These are phyloP conservation scores for Thymelicus acteon DNA, from an alignment of 2,888 invertebrate species.

Conservation along the genomic window DNA sequence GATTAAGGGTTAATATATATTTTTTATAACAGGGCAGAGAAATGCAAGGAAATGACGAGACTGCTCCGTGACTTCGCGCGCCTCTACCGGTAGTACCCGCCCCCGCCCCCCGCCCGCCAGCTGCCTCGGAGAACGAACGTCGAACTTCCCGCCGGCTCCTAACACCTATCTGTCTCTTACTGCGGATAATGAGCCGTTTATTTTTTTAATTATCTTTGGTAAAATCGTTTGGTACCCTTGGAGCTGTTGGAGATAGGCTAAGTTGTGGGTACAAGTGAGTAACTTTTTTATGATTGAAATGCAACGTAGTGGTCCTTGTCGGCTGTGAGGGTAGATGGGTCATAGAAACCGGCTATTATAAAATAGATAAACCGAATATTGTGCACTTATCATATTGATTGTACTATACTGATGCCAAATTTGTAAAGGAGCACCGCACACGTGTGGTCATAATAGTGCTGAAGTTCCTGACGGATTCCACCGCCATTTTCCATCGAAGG, in stretches of 20 bases:
- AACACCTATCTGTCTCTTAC: too few species aligned
- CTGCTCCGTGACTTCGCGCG: slow-evolving; percentile 93
- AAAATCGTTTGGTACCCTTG: too few species aligned
- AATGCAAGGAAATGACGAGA: slow-evolving; percentile 90
- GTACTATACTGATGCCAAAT: slow-evolving; percentile 36
- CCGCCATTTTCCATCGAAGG: background rate
- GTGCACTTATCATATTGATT: slow-evolving; percentile 30
- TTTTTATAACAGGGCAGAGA: slow-evolving; percentile 87
- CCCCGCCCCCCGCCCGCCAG: background rate
- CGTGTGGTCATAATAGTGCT: background rate
- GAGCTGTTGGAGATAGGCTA: too few species aligned
- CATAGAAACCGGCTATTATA: slow-evolving; percentile 1
- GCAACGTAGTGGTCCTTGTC: background rate
- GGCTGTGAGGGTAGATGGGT: background rate
- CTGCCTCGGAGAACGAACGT: too few species aligned
- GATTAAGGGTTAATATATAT: slow-evolving; percentile 2
- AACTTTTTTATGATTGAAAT: background rate
- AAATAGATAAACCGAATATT: background rate
- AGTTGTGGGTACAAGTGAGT: too few species aligned
- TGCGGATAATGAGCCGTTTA: too few species aligned
- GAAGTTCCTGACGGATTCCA: background rate
- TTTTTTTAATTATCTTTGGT: too few species aligned
- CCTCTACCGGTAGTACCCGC: slow-evolving; percentile 89
- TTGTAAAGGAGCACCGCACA: background rate
- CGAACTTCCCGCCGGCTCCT: too few species aligned